Evolutionary conservation across 2,888 invertebrate species (phyloP).

Genomic region (Ceriagrion tenellum): DNA sequence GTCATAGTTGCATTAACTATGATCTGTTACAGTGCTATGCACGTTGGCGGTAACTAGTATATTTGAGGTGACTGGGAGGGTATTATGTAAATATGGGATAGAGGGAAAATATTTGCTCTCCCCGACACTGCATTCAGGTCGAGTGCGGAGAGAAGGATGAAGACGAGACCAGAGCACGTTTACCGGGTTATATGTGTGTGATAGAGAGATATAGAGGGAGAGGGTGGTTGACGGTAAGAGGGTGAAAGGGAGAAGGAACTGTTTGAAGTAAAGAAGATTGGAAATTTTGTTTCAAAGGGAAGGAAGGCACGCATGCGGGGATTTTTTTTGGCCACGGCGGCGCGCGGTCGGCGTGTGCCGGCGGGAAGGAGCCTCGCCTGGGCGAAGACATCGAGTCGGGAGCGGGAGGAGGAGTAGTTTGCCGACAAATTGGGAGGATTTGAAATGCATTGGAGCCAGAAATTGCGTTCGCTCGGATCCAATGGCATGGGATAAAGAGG

Average conservation of each 20-base stretch:
- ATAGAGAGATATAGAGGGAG: no score
- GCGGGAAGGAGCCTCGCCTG: background rate
- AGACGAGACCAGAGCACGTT: background rate
- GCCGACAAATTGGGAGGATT: conserved; percentile 39
- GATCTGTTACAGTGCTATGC: no score
- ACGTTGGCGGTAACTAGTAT: no score
- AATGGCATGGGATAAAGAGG: background rate
- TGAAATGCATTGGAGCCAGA: conserved; percentile 42
- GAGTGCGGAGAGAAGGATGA: background rate
- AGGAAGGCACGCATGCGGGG: background rate
- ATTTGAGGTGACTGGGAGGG: no score
- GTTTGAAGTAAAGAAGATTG: background rate
- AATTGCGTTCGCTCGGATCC: background rate
- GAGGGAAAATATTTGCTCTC: background rate
- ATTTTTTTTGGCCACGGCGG: background rate
- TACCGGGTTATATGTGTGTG: background rate
- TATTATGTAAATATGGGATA: no score
- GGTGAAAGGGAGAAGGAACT: background rate
- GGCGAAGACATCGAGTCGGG: background rate
- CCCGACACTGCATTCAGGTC: background rate
- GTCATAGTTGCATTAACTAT: no score
- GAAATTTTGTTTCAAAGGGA: background rate
- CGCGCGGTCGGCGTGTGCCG: background rate
- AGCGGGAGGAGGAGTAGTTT: background rate
- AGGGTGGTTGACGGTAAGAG: no score